Conservation (phyloP, 2,797 vertebrate species). For the Acanthurus lineatus region DNA sequence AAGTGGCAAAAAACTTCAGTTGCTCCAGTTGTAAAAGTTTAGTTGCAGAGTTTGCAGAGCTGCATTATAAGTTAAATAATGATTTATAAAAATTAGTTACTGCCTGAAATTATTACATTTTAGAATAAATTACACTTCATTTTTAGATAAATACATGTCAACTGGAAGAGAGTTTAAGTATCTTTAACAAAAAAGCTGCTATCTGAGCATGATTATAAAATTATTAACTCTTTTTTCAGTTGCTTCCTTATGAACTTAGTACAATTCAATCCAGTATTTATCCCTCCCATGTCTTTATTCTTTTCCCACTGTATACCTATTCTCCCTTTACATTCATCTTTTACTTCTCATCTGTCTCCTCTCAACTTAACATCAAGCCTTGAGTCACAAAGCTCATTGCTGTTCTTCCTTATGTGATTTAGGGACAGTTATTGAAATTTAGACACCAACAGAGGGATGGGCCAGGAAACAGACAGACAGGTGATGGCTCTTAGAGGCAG, state of each 20-base stretch:
- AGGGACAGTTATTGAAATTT: constrained; percentile 39
- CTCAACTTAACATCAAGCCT: neutral
- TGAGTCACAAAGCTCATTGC: constrained; percentile 6
- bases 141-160: neutral
- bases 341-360: constrained; percentile 4
- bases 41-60: neutral
- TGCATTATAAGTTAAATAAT: neutral
- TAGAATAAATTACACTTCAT: neutral
- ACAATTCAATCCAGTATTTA: neutral
- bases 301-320: neutral
- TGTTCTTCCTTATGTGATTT: constrained; percentile 39
- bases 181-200: neutral
- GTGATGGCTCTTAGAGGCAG: constrained; percentile 28
- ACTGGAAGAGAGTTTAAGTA: neutral
- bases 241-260: neutral
- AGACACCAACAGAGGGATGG: constrained; percentile 15
- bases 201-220: neutral
- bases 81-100: neutral
- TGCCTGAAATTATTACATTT: neutral
- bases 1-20: neutral
- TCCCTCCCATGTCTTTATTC: neutral
- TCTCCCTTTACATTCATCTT: neutral
- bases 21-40: neutral
- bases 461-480: constrained; percentile 18
- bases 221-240: neutral